These are phyloP conservation scores for Paracentrotus lividus DNA, from an alignment of 53 echinoderm and acorn worm species.

Conservation along the genomic window DNA sequence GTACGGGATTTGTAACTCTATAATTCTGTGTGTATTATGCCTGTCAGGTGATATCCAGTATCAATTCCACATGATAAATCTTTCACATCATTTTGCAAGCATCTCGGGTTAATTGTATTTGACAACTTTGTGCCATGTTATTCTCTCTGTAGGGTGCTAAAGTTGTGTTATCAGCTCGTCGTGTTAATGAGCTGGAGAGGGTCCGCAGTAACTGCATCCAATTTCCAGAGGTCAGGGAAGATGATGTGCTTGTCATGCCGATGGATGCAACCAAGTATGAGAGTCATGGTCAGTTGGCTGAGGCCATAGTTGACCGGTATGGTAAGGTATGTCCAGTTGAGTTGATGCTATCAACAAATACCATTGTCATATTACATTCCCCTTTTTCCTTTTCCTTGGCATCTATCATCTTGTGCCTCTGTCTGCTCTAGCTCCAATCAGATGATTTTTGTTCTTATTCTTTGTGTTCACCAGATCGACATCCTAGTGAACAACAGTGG, in stretches of 20 bases:
- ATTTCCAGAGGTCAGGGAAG: background rate
- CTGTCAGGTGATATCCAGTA: too few relatives aligned
- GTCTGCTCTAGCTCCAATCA: background rate
- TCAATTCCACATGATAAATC: too few relatives aligned
- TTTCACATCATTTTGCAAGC: too few relatives aligned
- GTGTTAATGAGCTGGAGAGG: constrained; percentile 77
- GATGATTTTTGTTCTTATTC: background rate
- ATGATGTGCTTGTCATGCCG: constrained; percentile 77
- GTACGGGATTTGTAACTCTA: too few relatives aligned
- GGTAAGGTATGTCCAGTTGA: constrained; percentile 39
- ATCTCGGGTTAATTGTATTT: too few relatives aligned
- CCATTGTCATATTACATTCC: too few relatives aligned
- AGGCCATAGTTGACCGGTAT: constrained; percentile 33
- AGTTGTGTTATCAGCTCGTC: constrained; percentile 83
- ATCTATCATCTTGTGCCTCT: background rate
- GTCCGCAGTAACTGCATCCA: constrained; percentile 79
- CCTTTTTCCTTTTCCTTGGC: background rate
- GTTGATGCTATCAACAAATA: too few relatives aligned
- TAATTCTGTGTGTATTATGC: too few relatives aligned
- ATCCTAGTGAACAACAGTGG: constrained; percentile 94
- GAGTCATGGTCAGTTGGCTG: constrained; percentile 65
- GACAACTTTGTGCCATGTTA: too few relatives aligned
- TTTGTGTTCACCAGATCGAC: constrained; percentile 74
- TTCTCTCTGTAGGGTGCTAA: constrained; percentile 77
- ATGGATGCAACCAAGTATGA: constrained; percentile 83